Base-by-base conservation (phyloP, 2,797 vertebrate species). In the Chelidonichthys spinosus region DNA sequence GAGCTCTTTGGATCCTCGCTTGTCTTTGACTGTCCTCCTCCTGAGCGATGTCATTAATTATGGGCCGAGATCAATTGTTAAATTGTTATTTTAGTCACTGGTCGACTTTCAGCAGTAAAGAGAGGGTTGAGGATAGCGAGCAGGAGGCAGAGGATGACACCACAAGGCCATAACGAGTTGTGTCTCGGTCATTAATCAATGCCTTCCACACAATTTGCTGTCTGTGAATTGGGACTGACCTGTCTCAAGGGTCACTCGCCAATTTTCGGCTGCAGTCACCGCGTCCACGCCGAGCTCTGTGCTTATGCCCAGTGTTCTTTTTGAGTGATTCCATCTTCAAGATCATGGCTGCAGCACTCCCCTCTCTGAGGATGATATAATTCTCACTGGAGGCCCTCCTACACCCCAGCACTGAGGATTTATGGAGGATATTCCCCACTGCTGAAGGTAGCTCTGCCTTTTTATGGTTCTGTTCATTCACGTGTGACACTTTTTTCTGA, bases 111-210 rank as follows among this genome's bases (percentile, higher is more conserved):
- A 84, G 75, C 74, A 71, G 75, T 74, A 42, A 25, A 71, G 77
- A 71, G 37, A 79, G 18, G 35, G 65, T 70, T 63, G 63, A 37
- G 72, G 71, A 82, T 50, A 18, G 85, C 17, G 55, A 83, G 74
- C 78, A 63, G 36, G 67, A 84, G 78, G 84, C 43, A 62, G 71
- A 63, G 69, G 91, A 91, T 91, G 89, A 93, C 91, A 93, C 91
- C 76, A 72, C 70, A 68, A 76, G 91, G 87, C 92, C 87, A 89
- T 94, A 95, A 95, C 76, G 79, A 95, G 87, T 92, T 92, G 90
- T 94, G 92, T 94, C 92, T 92, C 92, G 73, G 85, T 91, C 93
- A 95, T 94, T 95, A 95, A 95, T 95, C 95, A 95, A 94, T 95
- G 94, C 92, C 93, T 94, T 95, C 92, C 92, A 93, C 92, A 90